Percentiles rank a stretch among this genome's conserved stretches.
These are phyloP conservation scores for Ornithoptera priamus DNA, from an alignment of 2,888 invertebrate species.

Conservation along the genomic window DNA sequence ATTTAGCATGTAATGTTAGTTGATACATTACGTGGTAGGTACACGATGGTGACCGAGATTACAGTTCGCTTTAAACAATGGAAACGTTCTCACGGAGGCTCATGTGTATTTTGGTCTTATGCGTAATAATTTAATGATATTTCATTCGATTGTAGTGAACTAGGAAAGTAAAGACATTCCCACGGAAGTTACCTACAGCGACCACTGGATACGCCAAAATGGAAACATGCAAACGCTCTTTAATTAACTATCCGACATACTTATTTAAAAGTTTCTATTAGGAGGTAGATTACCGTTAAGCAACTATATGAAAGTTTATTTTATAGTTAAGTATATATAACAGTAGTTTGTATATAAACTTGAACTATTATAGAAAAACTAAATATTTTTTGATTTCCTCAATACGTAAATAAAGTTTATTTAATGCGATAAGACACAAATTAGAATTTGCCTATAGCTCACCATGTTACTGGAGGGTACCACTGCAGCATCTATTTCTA, in stretches of 20 bases:
- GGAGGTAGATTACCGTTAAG: too few species aligned
- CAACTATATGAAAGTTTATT: too few species aligned
- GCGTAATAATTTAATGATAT: conserved; percentile 65
- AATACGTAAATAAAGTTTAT: too few species aligned
- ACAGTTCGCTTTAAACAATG: conserved; percentile 67
- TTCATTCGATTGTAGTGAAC: conserved; percentile 58
- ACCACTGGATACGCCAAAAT: conserved; percentile 19
- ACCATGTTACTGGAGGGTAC: too few species aligned
- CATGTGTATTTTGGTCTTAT: conserved; percentile 67
- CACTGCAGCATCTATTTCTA: too few species aligned
- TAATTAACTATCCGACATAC: background rate
- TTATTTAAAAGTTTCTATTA: background rate
- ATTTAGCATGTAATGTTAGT: background rate
- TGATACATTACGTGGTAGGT: background rate
- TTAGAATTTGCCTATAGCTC: too few species aligned
- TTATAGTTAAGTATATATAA: too few species aligned
- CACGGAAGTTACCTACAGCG: conserved; percentile 44
- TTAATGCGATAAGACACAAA: too few species aligned
- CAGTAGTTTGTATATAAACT: too few species aligned
- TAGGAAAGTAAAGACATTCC: conserved; percentile 58
- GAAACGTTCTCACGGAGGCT: conserved; percentile 66
- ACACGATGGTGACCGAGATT: conserved; percentile 49
- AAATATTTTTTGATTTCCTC: too few species aligned
- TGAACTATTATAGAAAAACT: too few species aligned
- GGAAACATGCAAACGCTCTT: conserved; percentile 10